Evolutionary conservation across 2,113 vertebrate genomes (phyloP).

Genomic region (Tretioscincus oriximinensis): DNA sequence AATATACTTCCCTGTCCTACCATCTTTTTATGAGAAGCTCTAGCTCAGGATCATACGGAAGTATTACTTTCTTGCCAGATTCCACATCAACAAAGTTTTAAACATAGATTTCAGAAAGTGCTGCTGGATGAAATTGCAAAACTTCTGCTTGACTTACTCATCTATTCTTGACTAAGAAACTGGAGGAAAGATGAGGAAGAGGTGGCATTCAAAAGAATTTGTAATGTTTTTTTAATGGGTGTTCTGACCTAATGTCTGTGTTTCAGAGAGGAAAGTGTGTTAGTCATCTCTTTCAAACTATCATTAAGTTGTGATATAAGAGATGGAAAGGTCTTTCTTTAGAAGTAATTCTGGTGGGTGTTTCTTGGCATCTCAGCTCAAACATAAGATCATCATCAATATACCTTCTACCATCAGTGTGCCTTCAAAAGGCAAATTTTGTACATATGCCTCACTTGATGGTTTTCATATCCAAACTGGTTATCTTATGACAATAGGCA

Average conservation of each 20-base stretch:
- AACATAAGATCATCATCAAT: neutral
- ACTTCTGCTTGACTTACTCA: neutral
- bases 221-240: neutral
- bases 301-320: neutral
- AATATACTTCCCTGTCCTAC: neutral
- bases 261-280: neutral
- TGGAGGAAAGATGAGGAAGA: neutral
- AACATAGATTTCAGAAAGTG: neutral
- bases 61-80: neutral
- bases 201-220: too few species aligned
- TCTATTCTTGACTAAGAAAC: neutral
- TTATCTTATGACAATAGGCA: too few species aligned
- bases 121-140: neutral
- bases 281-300: slow-evolving; percentile 6
- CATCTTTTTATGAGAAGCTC: neutral
- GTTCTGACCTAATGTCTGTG: slow-evolving; percentile 5
- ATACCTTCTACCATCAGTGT: neutral
- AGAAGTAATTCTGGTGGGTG: neutral
- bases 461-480: neutral
- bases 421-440: neutral
- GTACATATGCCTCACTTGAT: too few species aligned
- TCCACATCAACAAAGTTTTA: neutral
- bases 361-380: neutral
- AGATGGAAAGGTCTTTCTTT: neutral
- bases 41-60: neutral